These are phyloP conservation scores for Gila orcuttii DNA, from an alignment of 2,113 vertebrate genomes.

Conservation along the genomic window DNA sequence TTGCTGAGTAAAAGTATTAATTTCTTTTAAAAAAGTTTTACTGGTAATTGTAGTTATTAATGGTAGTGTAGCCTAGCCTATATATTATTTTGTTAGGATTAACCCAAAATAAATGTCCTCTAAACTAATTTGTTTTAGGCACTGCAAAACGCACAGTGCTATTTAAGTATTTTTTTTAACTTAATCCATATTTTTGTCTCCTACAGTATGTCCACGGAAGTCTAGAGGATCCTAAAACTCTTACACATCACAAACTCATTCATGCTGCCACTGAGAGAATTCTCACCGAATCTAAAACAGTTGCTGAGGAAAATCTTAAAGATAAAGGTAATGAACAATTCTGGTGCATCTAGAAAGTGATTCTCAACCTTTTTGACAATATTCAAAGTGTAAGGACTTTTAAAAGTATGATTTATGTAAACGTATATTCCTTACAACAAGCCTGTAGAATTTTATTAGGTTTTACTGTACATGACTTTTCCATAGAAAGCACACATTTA, in stretches of 20 bases:
- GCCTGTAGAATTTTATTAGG: not conserved
- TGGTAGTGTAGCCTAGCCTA: too few species aligned
- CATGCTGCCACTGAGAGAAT: conserved; percentile 91
- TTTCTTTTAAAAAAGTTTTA: too few species aligned
- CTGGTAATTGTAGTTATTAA: too few species aligned
- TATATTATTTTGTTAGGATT: too few species aligned
- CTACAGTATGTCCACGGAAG: conserved; percentile 85
- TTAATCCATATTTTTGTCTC: not conserved
- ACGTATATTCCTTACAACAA: not conserved
- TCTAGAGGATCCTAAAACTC: conserved; percentile 92
- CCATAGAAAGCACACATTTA: too few species aligned
- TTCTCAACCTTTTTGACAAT: not conserved
- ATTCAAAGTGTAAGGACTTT: not conserved
- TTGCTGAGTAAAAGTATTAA: too few species aligned
- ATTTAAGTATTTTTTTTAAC: not conserved
- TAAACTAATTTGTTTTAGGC: too few species aligned
- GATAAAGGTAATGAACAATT: conserved; percentile 81
- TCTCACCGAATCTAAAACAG: conserved; percentile 87
- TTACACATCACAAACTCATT: conserved; percentile 93
- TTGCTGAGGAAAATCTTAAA: conserved; percentile 91
- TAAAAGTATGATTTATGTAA: not conserved
- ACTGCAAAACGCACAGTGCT: not conserved
- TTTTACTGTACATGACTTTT: not conserved
- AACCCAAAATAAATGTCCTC: too few species aligned
- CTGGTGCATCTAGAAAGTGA: not conserved